Evolutionary conservation across 2,113 vertebrate genomes (phyloP).

Genomic region (Ochotona princeps): DNA sequence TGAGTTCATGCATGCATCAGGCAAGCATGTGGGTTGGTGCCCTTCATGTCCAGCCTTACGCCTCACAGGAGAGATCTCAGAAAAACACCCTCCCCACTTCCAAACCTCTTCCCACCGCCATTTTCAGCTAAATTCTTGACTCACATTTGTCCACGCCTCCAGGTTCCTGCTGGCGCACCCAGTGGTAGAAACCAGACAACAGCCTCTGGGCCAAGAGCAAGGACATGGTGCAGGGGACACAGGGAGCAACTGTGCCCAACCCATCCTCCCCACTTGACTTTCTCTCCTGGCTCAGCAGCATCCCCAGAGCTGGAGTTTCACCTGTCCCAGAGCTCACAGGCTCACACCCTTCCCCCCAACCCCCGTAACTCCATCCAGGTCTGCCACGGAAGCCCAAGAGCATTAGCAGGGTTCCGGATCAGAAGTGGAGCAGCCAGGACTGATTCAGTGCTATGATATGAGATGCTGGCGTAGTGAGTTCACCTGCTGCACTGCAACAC

Average conservation of each 20-base stretch:
- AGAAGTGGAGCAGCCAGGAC: too few relatives aligned
- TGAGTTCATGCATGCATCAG: not conserved
- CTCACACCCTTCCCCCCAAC: too few relatives aligned
- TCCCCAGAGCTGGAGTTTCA: not conserved
- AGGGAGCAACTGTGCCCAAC: not conserved
- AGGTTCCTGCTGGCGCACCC: not conserved
- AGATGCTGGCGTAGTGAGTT: too few relatives aligned
- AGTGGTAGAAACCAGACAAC: not conserved
- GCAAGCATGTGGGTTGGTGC: fast-evolving
- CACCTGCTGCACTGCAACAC: not conserved
- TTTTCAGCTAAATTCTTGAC: not conserved
- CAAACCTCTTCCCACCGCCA: not conserved
- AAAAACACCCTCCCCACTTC: not conserved
- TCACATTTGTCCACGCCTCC: not conserved
- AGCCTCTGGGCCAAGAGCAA: not conserved
- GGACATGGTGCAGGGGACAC: not conserved
- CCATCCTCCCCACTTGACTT: not conserved
- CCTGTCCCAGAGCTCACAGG: not conserved
- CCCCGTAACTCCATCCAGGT: too few relatives aligned
- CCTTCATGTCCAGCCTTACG: not conserved
- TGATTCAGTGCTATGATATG: too few relatives aligned
- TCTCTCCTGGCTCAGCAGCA: not conserved
- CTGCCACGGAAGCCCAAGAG: too few relatives aligned
- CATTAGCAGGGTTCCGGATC: too few relatives aligned
- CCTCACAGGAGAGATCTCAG: not conserved